These are phyloP conservation scores for Pangasianodon hypophthalmus DNA, from an alignment of 2,113 vertebrate species.

Conservation along the genomic window DNA sequence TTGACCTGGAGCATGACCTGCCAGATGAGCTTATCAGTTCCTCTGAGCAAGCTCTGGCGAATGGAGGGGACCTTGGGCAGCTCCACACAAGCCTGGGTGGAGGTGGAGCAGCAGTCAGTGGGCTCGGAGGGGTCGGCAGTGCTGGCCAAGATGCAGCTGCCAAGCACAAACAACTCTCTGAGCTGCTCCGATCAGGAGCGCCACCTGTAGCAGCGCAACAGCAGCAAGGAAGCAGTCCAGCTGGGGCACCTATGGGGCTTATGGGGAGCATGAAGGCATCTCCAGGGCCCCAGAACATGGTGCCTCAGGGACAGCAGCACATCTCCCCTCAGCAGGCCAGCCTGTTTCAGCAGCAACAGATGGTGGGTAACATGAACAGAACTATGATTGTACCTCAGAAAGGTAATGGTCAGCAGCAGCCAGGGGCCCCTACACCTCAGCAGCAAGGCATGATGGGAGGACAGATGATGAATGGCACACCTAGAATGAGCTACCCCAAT, in stretches of 20 bases:
- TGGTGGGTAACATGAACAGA: conserved; percentile 72
- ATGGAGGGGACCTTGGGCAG: conserved; percentile 92
- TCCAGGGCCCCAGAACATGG: conserved; percentile 71
- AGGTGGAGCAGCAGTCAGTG: conserved; percentile 66
- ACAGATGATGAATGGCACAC: conserved; percentile 95
- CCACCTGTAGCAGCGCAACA: conserved; percentile 70
- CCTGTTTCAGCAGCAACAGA: conserved; percentile 80
- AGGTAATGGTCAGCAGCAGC: conserved; percentile 69
- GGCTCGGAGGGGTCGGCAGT: conserved; percentile 61
- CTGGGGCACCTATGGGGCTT: conserved; percentile 70
- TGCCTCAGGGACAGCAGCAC: conserved; percentile 69
- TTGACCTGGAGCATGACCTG: conserved; percentile 97
- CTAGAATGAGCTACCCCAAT: conserved; percentile 89
- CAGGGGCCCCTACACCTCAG: conserved; percentile 52
- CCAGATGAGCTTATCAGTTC: conserved; percentile 97
- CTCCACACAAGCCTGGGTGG: conserved; percentile 87
- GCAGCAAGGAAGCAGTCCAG: conserved; percentile 77
- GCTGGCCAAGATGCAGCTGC: conserved; percentile 89
- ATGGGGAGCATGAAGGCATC: conserved; percentile 74
- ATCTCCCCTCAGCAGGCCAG: conserved; percentile 75
- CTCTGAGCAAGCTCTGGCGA: conserved; percentile 86
- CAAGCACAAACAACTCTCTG: conserved; percentile 98
- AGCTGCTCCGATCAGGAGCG: conserved; percentile 87
- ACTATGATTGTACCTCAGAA: conserved; percentile 75
- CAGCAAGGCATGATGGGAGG: conserved; percentile 76